Evolutionary conservation across 2,797 vertebrate genomes (phyloP).

Genomic region (Channallabes apus): DNA sequence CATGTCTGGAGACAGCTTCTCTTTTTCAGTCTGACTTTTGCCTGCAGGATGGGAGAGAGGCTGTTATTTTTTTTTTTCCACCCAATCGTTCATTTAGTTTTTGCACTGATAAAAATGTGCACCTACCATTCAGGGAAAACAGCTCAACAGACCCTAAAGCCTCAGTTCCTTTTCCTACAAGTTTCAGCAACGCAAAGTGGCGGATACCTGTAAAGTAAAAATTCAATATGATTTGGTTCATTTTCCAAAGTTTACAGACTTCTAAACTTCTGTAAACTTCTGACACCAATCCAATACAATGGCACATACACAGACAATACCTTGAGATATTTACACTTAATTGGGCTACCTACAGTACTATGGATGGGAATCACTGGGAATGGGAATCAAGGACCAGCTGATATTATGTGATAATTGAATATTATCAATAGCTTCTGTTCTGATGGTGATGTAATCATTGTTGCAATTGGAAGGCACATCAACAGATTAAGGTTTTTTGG

Average conservation of each 20-base stretch:
- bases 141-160: slow-evolving; percentile 74
- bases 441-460: too few relatives aligned
- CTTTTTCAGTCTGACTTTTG: slow-evolving; percentile 72
- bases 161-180: slow-evolving; percentile 67
- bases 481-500: too few relatives aligned
- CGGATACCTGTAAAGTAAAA: slow-evolving; percentile 69
- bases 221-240: background rate
- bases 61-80: background rate
- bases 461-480: too few relatives aligned
- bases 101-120: background rate
- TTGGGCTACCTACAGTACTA: background rate
- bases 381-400: too few relatives aligned
- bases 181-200: slow-evolving; percentile 78
- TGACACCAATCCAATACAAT: background rate
- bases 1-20: slow-evolving; percentile 62
- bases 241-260: background rate
- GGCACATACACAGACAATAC: background rate
- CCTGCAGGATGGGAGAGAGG: slow-evolving; percentile 59
- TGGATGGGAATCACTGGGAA: too few relatives aligned
- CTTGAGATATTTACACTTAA: background rate
- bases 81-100: background rate
- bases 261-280: background rate
- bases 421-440: too few relatives aligned
- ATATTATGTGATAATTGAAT: too few relatives aligned
- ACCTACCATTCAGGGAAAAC: slow-evolving; percentile 77